Evolutionary conservation across 2,113 vertebrate species (phyloP), one percentile per base, ranked within the genome.

Genomic region (Columbina picui): DNA sequence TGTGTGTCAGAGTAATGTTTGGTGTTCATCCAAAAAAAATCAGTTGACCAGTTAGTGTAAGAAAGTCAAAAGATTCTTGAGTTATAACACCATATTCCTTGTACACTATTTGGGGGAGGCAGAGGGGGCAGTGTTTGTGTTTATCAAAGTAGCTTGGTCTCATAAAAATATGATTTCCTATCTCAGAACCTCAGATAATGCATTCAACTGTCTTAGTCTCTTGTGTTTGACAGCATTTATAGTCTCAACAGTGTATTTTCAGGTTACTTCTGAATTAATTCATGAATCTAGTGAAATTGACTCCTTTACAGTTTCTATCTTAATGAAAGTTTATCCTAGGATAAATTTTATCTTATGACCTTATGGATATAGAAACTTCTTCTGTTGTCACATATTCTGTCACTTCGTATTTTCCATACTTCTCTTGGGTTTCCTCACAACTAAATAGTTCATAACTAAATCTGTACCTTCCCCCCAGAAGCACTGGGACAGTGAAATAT

Each of bases 261-360:
- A 63, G 82, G 32, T 80, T 88, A 64, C 32, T 92, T 73, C 22
- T 87, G 22, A 12, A 26, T 90, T 86, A 80, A 64, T 90, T 79
- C 4, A 64, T 69, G 2, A 16, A 27, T 49, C 21, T 63, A 36
- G 29, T 76, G 15, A 86, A 92, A 71, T 2, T 0, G 2, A 20
- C 6, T 88, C 45, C 27, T 83, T 85, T 56, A n/a, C 12, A 32
- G 26, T 68, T 82, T 79, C 29, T 75, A 1, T 43, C 34, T 79
- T 63, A 39, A 39, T 61, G 47, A 36, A 53, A 60, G 47, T 82
- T 74, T 81, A 55, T 65, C 43, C 47, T 57, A 43, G 6, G 12
- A 55, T 34, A 27, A 26, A 53, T 41, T 73, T 59, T 52, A 17
- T 75, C 29, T 49, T 53, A 49, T 3, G 12, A 38, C 47, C 50